Percentiles rank a stretch among this genome's conserved stretches.
phyloP scores from a whole-genome alignment of 2,888 invertebrate genomes.

The Muscina levida region DNA sequence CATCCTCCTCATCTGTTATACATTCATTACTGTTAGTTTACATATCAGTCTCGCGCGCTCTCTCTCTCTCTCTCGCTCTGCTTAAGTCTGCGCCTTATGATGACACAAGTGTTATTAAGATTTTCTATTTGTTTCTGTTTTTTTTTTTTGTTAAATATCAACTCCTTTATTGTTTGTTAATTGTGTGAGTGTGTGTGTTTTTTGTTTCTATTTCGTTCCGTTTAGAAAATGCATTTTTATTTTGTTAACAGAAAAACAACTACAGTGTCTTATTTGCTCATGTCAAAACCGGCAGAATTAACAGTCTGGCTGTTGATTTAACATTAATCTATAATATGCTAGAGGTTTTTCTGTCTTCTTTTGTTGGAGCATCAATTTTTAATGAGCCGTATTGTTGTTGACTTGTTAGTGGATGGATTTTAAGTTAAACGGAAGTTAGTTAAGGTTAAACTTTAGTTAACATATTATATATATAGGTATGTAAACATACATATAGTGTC shows the following conservation, averaged over 20 bases:
- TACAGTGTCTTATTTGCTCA: slow-evolving; percentile 3
- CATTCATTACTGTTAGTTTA: no score
- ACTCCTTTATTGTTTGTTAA: no score
- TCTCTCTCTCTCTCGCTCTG: no score
- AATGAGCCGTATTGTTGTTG: slow-evolving; percentile 15
- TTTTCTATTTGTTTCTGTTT: slow-evolving; percentile 42
- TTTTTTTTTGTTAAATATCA: neutral
- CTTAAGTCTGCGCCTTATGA: slow-evolving; percentile 17
- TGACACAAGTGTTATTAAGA: slow-evolving; percentile 60
- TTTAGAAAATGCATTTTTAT: slow-evolving; percentile 12
- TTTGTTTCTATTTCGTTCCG: neutral
- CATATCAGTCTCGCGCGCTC: no score
- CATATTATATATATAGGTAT: no score
- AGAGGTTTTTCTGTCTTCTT: neutral
- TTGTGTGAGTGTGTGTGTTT: no score
- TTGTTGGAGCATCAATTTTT: neutral
- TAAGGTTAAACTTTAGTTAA: no score
- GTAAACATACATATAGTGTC: no score
- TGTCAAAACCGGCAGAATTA: neutral
- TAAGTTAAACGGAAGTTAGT: no score
- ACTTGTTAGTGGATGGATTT: no score
- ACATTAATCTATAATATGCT: slow-evolving; percentile 4
- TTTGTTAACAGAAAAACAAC: neutral
- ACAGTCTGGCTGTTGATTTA: neutral
- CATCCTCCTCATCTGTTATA: no score